phyloP scores from a whole-genome alignment of 1,140 invertebrate species.

The Achroia grisella region DNA sequence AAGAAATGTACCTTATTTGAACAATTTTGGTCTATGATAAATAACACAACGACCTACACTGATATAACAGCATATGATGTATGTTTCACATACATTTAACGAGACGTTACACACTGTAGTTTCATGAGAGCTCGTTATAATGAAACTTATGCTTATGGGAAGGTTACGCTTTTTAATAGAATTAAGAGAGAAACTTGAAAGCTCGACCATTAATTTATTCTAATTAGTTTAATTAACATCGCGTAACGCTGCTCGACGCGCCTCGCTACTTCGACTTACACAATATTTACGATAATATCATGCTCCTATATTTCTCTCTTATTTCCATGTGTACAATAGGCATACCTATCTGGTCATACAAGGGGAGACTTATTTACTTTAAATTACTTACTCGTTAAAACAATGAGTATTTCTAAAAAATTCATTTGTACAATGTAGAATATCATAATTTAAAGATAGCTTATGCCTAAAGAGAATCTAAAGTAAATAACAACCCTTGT shows the following conservation, averaged over 20 bases:
- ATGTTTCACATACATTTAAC: neutral
- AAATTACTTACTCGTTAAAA: constrained; percentile 3
- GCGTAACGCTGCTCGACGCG: constrained; percentile 35
- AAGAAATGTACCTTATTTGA: too few relatives aligned
- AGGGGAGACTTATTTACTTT: constrained; percentile 7
- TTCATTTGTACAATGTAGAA: neutral
- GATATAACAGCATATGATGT: neutral
- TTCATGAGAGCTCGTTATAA: constrained; percentile 12
- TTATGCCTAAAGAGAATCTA: neutral
- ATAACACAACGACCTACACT: too few relatives aligned
- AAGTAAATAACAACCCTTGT: neutral
- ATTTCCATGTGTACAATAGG: neutral
- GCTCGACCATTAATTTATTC: constrained; percentile 44
- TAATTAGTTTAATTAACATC: constrained; percentile 57
- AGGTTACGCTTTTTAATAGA: constrained; percentile 14
- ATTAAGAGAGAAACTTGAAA: constrained; percentile 30
- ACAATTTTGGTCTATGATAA: too few relatives aligned
- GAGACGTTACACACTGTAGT: constrained; percentile 11
- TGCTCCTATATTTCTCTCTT: constrained; percentile 8
- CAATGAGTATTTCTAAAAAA: constrained; percentile 9
- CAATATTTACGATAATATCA: constrained; percentile 24
- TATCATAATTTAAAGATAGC: neutral
- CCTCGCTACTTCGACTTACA: constrained; percentile 19
- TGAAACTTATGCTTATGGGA: constrained; percentile 15
- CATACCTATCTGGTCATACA: neutral